Evolutionary conservation across 2,888 invertebrate species (phyloP), one percentile per base, ranked within the genome.

Genomic region (Xestobium rufovillosum): DNA sequence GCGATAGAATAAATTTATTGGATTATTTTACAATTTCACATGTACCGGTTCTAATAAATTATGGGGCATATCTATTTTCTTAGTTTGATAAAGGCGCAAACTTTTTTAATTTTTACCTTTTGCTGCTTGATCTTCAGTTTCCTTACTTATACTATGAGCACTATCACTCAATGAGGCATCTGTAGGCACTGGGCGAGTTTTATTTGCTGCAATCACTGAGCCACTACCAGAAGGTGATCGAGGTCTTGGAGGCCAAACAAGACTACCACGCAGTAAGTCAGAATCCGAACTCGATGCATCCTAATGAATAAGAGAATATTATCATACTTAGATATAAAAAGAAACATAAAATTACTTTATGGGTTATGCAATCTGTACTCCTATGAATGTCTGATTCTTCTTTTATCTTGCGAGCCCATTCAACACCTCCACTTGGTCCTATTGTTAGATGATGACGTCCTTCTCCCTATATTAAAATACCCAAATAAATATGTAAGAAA

Each of bases 291-390:
- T 74, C 1, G 73, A 72, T 0, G 73, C 70, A 38, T 72, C 69
- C 51, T 73, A 43, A 17, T 44, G 42, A 37, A 25, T 27, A 23
- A 34, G 39, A 41, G 11, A 32, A 14, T n/a, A 15, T 10, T 11
- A 6, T 15, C 13, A 30, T 9, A 3, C 14, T 13, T 13, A 14
- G 28, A 35, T 16, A 6, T 29, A 14, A 15, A 16, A 9, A 6
- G n/a, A 8, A 28, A 14, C 19, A 16, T 8, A 35, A 35, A 26
- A 41, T 41, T 43, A 64, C 74, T 54, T 73, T 75, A n/a, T 73
- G 75, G 10, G 79, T 78, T 51, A 86, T 81, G 63, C 87, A 87
- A 62, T 87, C 87, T 44, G 83, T 83, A 37, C 87, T 87, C 78
- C 74, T 41, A 46, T 57, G 54, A 15, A 62, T 51, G 13, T 61